Conservation (phyloP, 2,113 vertebrate genomes). For the Cheirogaleus medius region DNA sequence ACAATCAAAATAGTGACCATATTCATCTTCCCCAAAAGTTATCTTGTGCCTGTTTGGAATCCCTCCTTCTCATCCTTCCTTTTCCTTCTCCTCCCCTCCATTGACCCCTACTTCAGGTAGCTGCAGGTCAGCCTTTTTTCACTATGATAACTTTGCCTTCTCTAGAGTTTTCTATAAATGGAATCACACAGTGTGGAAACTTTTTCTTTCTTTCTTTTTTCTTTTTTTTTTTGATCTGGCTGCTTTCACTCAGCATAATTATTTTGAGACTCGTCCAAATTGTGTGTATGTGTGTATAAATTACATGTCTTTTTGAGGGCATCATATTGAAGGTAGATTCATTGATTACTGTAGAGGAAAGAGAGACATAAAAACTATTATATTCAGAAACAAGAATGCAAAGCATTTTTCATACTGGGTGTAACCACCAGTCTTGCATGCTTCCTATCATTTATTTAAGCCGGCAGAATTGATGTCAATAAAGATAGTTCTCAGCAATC, state of each 20-base stretch:
- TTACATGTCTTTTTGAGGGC: background rate
- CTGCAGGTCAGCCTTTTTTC: background rate
- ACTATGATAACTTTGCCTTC: background rate
- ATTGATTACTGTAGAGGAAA: background rate
- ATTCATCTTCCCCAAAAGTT: background rate
- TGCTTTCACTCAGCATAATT: conserved; percentile 34
- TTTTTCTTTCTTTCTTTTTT: background rate
- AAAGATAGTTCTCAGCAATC: background rate
- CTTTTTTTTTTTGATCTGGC: background rate
- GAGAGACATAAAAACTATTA: background rate
- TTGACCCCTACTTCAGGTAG: background rate
- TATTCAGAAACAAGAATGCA: background rate
- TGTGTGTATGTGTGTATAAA: background rate
- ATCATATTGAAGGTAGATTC: background rate
- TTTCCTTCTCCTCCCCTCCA: too few species aligned
- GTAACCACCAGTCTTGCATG: background rate
- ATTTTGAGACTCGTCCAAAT: background rate
- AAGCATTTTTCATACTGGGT: background rate
- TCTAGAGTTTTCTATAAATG: background rate
- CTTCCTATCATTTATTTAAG: background rate
- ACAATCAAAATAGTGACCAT: background rate
- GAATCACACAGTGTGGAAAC: background rate
- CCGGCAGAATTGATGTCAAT: background rate
- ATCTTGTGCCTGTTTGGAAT: background rate
- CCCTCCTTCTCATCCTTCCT: background rate